A percentile compares a stretch with the other conserved stretches of the same genome.
Evolutionary conservation across 2,797 vertebrate species (phyloP).

Genomic region (Bovichtus diacanthus): DNA sequence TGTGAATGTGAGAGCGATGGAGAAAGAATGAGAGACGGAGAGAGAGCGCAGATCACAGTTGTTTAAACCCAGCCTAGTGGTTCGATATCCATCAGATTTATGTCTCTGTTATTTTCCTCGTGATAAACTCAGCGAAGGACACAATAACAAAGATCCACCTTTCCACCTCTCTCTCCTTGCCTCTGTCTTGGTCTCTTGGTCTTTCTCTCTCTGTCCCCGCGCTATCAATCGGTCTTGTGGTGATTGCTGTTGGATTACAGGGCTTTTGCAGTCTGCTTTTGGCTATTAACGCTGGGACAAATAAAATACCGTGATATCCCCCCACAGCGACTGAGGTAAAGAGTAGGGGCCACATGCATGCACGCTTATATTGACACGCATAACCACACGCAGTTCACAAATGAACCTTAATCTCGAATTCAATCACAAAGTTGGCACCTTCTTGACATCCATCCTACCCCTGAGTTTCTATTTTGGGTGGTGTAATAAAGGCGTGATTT

Average conservation of each 20-base stretch:
- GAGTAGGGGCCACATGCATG: neutral
- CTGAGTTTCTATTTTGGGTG: constrained; percentile 15
- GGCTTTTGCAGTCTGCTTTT: constrained; percentile 68
- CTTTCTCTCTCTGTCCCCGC: constrained; percentile 43
- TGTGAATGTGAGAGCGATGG: neutral
- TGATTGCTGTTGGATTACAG: constrained; percentile 81
- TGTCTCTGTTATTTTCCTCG: constrained; percentile 74
- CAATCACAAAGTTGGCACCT: constrained; percentile 16
- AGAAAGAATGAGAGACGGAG: neutral
- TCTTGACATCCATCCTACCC: constrained; percentile 5
- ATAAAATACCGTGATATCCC: constrained; percentile 63
- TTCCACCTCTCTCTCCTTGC: constrained; percentile 58
- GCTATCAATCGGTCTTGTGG: constrained; percentile 69
- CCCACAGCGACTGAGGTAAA: constrained; percentile 42
- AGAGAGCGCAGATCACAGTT: constrained; percentile 46
- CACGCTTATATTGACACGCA: constrained; percentile 1
- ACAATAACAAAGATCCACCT: constrained; percentile 71
- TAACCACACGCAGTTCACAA: constrained; percentile 25
- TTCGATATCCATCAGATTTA: constrained; percentile 75
- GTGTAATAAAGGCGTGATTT: constrained; percentile 14
- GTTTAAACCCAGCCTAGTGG: constrained; percentile 59
- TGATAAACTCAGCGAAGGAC: constrained; percentile 78
- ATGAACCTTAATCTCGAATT: constrained; percentile 30
- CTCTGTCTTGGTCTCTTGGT: constrained; percentile 32
- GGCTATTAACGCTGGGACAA: constrained; percentile 71